Percentiles rank a stretch among this genome's conserved stretches.
These are phyloP conservation scores for Agrochola litura DNA, from an alignment of 2,888 invertebrate species.

Conservation along the genomic window DNA sequence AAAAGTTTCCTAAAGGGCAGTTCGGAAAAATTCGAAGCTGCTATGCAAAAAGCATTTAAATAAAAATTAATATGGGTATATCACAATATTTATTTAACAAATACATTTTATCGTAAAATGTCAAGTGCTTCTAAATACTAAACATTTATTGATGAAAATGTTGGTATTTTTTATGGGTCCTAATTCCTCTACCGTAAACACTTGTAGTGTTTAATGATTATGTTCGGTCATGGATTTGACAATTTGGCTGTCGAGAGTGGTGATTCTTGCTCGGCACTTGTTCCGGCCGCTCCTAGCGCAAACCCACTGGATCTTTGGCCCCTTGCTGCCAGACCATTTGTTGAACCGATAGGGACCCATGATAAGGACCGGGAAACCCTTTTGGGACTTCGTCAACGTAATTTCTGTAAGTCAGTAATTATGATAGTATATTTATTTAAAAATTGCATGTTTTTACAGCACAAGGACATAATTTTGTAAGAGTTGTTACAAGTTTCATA, in stretches of 20 bases:
- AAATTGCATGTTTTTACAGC: background rate
- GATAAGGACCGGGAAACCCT: slow-evolving; percentile 48
- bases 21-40: background rate
- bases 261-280: slow-evolving; percentile 19
- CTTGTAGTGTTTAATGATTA: background rate
- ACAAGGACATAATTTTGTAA: background rate
- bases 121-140: background rate
- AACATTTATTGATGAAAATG: background rate
- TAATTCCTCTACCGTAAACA: too few relatives aligned
- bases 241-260: background rate
- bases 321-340: slow-evolving; percentile 46
- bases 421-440: background rate
- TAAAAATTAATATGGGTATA: background rate
- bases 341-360: slow-evolving; percentile 63
- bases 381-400: slow-evolving; percentile 13
- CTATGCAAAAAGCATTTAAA: background rate
- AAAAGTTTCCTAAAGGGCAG: background rate
- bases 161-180: background rate
- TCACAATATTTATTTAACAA: slow-evolving; percentile 1
- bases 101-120: background rate
- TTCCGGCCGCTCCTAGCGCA: slow-evolving; percentile 42
- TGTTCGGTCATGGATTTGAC: background rate
- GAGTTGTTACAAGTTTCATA: background rate
- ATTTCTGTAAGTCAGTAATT: slow-evolving; percentile 14
- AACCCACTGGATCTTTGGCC: slow-evolving; percentile 61